Evolutionary conservation across 1,140 invertebrate genomes (phyloP).

Genomic region (Bilobella aurantiaca): DNA sequence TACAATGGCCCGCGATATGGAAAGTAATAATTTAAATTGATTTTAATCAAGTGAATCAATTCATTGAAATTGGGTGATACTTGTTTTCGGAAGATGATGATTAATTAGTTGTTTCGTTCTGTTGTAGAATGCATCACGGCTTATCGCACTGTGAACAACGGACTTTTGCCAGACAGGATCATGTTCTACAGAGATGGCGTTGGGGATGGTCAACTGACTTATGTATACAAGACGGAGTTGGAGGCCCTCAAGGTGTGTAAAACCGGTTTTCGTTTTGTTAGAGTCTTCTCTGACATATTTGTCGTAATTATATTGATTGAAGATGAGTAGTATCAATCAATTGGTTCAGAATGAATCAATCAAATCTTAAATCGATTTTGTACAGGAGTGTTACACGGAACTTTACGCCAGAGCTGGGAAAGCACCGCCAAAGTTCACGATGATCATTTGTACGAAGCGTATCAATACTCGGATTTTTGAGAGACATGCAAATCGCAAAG

Average conservation of each 20-base stretch:
- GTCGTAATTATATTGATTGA: no score
- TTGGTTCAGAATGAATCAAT: no score
- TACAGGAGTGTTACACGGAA: neutral
- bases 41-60: neutral
- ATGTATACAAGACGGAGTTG: neutral
- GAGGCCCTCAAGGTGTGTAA: neutral
- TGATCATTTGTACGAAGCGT: neutral
- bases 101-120: no score
- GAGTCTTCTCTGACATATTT: neutral
- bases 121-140: neutral
- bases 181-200: neutral
- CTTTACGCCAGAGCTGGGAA: neutral
- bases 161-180: neutral
- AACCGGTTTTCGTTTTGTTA: neutral
- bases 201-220: neutral
- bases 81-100: no score
- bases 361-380: neutral
- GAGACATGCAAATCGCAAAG: neutral
- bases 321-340: no score
- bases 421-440: neutral
- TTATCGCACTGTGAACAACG: neutral
- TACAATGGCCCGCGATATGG: neutral
- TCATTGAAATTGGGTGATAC: neutral
- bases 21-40: neutral
- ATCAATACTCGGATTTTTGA: neutral